Conservation (phyloP, 92 coral and sea anemone genomes). For the Desmophyllum pertusum region DNA sequence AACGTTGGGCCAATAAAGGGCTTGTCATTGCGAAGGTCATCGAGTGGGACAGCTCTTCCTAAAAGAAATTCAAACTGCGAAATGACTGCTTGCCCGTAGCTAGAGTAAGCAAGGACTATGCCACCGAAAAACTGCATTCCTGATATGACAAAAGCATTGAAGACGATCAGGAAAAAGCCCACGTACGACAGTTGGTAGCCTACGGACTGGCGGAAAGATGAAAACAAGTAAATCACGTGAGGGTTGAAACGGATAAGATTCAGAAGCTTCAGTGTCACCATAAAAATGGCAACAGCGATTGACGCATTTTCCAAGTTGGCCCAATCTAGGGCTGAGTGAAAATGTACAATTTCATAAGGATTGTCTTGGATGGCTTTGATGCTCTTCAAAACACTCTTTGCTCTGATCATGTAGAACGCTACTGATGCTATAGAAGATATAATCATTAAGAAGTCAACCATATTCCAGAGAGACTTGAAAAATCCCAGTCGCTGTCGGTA, state of each 20-base stretch:
- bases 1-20: conserved; percentile 16
- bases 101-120: conserved; percentile 20
- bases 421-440: conserved; percentile 19
- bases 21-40: conserved; percentile 23
- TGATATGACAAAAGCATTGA: conserved; percentile 28
- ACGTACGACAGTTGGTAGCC: conserved; percentile 24
- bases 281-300: conserved; percentile 33
- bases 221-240: conserved; percentile 30
- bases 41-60: conserved; percentile 44
- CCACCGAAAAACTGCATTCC: conserved; percentile 42
- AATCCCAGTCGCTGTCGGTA: conserved; percentile 26
- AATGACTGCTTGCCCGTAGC: conserved; percentile 3
- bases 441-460: conserved; percentile 23
- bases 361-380: conserved; percentile 22
- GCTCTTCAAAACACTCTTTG: conserved; percentile 15
- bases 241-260: conserved; percentile 43
- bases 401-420: conserved; percentile 25
- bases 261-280: conserved; percentile 38
- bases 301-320: conserved; percentile 24
- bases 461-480: conserved; percentile 34
- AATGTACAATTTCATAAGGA: conserved; percentile 39
- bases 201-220: conserved; percentile 35
- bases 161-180: conserved; percentile 5
- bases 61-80: conserved; percentile 41
- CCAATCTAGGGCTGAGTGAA: conserved; percentile 39